Evolutionary conservation across 1,140 invertebrate species (phyloP).

Genomic region (Chymomyza costata): DNA sequence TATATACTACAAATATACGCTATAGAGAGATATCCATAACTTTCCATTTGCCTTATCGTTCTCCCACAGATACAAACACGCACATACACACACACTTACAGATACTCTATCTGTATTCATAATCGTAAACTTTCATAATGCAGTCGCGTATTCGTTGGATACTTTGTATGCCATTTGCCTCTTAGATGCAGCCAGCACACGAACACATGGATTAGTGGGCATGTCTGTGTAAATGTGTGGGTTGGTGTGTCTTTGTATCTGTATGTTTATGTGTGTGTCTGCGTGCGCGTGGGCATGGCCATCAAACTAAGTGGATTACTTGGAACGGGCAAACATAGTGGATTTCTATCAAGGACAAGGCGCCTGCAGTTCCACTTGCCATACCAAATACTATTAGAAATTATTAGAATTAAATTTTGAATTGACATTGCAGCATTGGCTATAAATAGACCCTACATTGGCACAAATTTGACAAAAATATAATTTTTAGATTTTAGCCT

Average conservation of each 20-base stretch:
- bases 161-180: too few species aligned
- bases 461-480: not conserved
- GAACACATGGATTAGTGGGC: slow-evolving; percentile 36
- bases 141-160: too few species aligned
- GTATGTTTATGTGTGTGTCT: not conserved
- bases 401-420: slow-evolving; percentile 4
- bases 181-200: slow-evolving; percentile 26
- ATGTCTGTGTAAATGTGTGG: not conserved
- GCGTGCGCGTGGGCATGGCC: slow-evolving; percentile 3
- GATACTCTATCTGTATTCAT: too few species aligned
- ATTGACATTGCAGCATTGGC: not conserved
- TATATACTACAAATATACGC: too few species aligned
- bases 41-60: slow-evolving; percentile 38
- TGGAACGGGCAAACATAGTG: not conserved
- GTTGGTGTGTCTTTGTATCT: not conserved
- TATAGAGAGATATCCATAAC: slow-evolving; percentile 23
- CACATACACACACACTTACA: too few species aligned
- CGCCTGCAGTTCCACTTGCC: not conserved
- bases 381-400: slow-evolving; percentile 2
- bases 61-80: too few species aligned
- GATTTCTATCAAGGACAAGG: too few species aligned
- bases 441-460: slow-evolving; percentile 15
- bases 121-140: slow-evolving; percentile 47
- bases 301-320: slow-evolving; percentile 32
- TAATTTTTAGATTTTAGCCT: not conserved